Base-by-base conservation (phyloP, 2,888 invertebrate genomes). In the Pachycephus smyrnensis region DNA sequence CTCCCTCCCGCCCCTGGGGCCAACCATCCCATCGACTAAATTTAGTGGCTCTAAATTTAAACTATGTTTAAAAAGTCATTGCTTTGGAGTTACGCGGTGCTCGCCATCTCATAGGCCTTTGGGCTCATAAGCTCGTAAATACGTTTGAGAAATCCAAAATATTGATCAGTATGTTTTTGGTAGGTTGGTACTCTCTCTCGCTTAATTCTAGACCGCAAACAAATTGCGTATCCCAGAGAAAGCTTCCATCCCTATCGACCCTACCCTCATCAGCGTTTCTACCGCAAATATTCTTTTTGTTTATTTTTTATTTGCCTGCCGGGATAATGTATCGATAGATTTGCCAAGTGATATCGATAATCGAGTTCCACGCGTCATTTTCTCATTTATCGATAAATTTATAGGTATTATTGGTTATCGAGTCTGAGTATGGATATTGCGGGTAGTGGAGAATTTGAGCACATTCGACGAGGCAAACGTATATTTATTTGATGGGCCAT, bases 31-130 rank as follows among this genome's bases (percentile, higher is more conserved):
- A 11, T 68, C 15, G 68, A 69, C 68, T 36, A 74, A 77, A 77
- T 74, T 77, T 77, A 77, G 74, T 74, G 77, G 55, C 74, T 69
- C 74, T 68, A 77, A 77, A 77, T 74, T 74, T 77, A 33, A 77
- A 55, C 77, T 36, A 37, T 77, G 68, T 74, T 69, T 55, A 23
- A 68, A 68, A 74, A 74, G 31, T 40, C 73, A 37, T 74, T 68
- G 31, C 68, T 31, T 30, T n/a, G 12, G 73, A 32, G 37, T 37
- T 23, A 30, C n/a, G 37, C 30, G n/a, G 30, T 30, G 23, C 37
- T 4, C 30, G n/a, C 11, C 12, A n/a, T 37, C 2, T 0, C 23
- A 9, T 23, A 55, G 23, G 23, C 23, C 55, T 55, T 23, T 55
- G 9, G 55, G 23, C 23, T 9, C 6, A 15, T 6, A 15, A 40